Conservation (phyloP, 2,113 vertebrate genomes). For the Thunnus thynnus region DNA sequence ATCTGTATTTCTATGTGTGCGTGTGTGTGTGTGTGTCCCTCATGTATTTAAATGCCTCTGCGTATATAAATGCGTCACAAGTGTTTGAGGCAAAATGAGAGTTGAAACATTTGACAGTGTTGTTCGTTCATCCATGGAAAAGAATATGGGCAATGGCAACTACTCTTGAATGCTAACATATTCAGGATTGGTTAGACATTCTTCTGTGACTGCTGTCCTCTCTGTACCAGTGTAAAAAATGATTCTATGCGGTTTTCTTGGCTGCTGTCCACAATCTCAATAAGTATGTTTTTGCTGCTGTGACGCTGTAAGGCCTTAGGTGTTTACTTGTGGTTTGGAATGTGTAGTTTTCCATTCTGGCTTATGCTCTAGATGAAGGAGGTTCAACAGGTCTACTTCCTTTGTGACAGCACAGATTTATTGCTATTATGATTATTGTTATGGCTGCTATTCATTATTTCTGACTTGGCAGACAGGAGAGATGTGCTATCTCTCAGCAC, state of each 20-base stretch:
- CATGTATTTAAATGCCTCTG: slow-evolving; percentile 20
- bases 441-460: slow-evolving; percentile 22
- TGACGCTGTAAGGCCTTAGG: slow-evolving; percentile 47
- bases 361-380: slow-evolving; percentile 38
- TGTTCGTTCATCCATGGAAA: neutral
- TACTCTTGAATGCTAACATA: neutral
- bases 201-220: slow-evolving; percentile 1
- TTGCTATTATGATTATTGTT: slow-evolving; percentile 54
- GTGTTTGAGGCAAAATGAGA: slow-evolving; percentile 41
- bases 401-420: slow-evolving; percentile 33
- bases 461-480: slow-evolving; percentile 33
- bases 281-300: slow-evolving; percentile 47
- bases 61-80: slow-evolving; percentile 43
- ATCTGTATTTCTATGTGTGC: slow-evolving; percentile 25
- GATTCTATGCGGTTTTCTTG: slow-evolving; percentile 31
- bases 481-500: slow-evolving; percentile 28
- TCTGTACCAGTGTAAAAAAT: slow-evolving; percentile 29
- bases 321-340: slow-evolving; percentile 47
- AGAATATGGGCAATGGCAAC: slow-evolving; percentile 1
- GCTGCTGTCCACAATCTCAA: slow-evolving; percentile 36
- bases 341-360: slow-evolving; percentile 33
- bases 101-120: slow-evolving; percentile 7
- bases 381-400: slow-evolving; percentile 52
- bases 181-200: slow-evolving; percentile 7
- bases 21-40: slow-evolving; percentile 23